phyloP scores from a whole-genome alignment of 2,888 invertebrate genomes.

The Acanthosepion esculentum region DNA sequence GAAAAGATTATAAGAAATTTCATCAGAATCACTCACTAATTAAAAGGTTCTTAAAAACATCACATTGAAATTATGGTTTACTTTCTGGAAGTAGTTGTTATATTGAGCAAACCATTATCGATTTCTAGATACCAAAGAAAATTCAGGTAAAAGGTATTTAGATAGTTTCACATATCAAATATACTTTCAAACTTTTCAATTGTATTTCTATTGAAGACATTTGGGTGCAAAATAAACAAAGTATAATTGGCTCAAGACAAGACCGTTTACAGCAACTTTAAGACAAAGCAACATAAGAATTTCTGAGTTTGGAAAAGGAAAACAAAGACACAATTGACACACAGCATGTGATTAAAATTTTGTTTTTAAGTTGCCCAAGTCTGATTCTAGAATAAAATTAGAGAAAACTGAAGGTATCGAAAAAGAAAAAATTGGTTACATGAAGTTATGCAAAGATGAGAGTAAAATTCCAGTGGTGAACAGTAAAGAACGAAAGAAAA shows the following conservation, averaged over 20 bases:
- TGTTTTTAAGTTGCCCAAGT: neutral
- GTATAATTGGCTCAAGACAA: neutral
- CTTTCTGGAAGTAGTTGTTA: neutral
- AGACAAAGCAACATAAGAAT: neutral
- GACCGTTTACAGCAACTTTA: neutral
- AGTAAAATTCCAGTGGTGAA: neutral
- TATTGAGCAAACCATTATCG: neutral
- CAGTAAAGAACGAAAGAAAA: neutral
- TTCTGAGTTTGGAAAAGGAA: neutral
- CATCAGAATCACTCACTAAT: neutral
- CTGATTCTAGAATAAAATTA: neutral
- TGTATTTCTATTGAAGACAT: constrained; percentile 15
- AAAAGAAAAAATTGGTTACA: neutral
- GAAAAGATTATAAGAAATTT: neutral
- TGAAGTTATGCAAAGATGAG: neutral
- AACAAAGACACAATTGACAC: neutral
- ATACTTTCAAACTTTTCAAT: constrained; percentile 21
- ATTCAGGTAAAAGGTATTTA: constrained; percentile 2
- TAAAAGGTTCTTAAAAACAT: neutral
- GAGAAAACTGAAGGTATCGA: neutral
- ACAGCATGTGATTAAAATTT: neutral
- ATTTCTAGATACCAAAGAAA: neutral
- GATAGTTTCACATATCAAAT: constrained; percentile 33
- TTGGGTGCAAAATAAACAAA: neutral
- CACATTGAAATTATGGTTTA: neutral